These are phyloP conservation scores for Magallana gigas DNA, from an alignment of 1,140 invertebrate species.

Conservation along the genomic window DNA sequence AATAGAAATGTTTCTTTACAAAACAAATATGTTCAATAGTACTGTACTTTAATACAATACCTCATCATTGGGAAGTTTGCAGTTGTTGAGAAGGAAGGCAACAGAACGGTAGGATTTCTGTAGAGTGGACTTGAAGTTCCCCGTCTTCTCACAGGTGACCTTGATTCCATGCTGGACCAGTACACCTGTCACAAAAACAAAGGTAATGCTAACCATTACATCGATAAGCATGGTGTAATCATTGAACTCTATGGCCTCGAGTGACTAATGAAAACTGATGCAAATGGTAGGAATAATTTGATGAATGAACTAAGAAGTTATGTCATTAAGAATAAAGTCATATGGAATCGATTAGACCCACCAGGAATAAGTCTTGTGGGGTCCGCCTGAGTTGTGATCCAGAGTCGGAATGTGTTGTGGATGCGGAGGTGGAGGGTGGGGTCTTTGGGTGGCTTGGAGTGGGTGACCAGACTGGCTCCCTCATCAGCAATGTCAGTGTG, in stretches of 20 bases:
- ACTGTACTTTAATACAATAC: constrained; percentile 17
- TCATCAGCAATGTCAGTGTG: constrained; percentile 62
- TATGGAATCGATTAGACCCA: constrained; percentile 20
- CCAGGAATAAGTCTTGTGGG: constrained; percentile 70
- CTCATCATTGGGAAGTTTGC: constrained; percentile 59
- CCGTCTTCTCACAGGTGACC: constrained; percentile 75
- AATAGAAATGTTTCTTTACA: neutral
- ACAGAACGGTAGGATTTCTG: constrained; percentile 71
- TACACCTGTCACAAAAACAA: constrained; percentile 61
- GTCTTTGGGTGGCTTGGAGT: constrained; percentile 57
- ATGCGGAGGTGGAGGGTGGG: constrained; percentile 55
- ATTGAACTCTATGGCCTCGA: too few species aligned
- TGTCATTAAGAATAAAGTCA: too few species aligned
- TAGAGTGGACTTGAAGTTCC: constrained; percentile 72
- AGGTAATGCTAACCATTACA: too few species aligned
- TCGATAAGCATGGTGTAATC: too few species aligned
- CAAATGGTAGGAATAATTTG: too few species aligned
- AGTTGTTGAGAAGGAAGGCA: constrained; percentile 68
- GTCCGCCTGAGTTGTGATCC: constrained; percentile 72
- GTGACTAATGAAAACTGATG: too few species aligned
- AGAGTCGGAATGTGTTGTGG: constrained; percentile 70
- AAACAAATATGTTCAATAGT: too few species aligned
- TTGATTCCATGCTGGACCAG: constrained; percentile 76
- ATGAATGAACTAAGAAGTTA: too few species aligned
- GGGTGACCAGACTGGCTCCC: constrained; percentile 63